A percentile compares a stretch with the other conserved stretches of the same genome.
phyloP scores from a whole-genome alignment of 1,140 invertebrate species.

The Pseudomyrmex flavicornis region DNA sequence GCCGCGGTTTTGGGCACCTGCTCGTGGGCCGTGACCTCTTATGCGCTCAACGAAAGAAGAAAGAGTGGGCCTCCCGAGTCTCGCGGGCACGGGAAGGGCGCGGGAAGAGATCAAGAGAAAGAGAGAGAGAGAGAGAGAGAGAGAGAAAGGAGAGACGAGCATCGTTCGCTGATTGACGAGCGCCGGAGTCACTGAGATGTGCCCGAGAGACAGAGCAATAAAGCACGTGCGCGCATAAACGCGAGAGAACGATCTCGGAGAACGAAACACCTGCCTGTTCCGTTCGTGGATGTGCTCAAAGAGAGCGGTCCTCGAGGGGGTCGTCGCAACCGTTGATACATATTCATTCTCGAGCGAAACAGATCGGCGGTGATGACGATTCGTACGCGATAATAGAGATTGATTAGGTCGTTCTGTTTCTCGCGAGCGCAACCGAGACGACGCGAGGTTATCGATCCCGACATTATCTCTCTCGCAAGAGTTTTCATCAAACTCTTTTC shows the following conservation, averaged over 20 bases:
- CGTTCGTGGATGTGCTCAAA: slow-evolving; percentile 27
- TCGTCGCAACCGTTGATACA: slow-evolving; percentile 65
- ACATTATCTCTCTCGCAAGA: not conserved
- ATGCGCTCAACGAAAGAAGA: slow-evolving; percentile 24
- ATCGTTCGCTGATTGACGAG: slow-evolving; percentile 83
- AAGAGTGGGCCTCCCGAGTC: slow-evolving; percentile 24
- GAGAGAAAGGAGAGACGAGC: slow-evolving; percentile 54
- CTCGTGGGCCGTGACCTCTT: slow-evolving; percentile 78
- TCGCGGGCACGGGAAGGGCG: not conserved
- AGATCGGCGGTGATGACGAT: slow-evolving; percentile 37
- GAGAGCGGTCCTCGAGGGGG: slow-evolving; percentile 33
- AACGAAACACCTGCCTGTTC: slow-evolving; percentile 79
- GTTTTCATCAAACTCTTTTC: not conserved
- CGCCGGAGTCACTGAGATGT: slow-evolving; percentile 79
- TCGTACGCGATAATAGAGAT: slow-evolving; percentile 29
- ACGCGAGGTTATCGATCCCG: too few relatives aligned
- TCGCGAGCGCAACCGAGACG: not conserved
- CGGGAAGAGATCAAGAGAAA: slow-evolving; percentile 45
- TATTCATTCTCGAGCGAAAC: slow-evolving; percentile 62
- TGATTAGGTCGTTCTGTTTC: not conserved
- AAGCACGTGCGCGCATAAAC: slow-evolving; percentile 83
- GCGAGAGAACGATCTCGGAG: slow-evolving; percentile 78
- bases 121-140: slow-evolving; percentile 42
- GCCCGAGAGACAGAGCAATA: slow-evolving; percentile 78
- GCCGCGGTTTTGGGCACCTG: slow-evolving; percentile 69